Evolutionary conservation across 2,113 vertebrate genomes (phyloP), one percentile per base, ranked within the genome.

Genomic region (Hoplias malabaricus): DNA sequence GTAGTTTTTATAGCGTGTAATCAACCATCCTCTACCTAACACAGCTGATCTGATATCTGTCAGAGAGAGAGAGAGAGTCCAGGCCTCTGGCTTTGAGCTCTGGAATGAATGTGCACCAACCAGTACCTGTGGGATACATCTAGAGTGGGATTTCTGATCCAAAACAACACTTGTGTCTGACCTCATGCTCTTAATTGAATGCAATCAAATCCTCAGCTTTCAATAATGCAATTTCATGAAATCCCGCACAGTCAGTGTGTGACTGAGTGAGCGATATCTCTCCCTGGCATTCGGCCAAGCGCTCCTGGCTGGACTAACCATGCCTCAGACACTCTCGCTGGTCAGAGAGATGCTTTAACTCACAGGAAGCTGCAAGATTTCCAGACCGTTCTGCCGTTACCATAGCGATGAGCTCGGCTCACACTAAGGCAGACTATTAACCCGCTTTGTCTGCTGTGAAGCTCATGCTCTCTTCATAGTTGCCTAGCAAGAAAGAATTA

Each of bases 331-430:
- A 14, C 34, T 34, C 6, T 54, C 33, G 65, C 34, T 66, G 27
- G 19, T 34, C 65, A 21, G n/a, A n/a, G 21, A 34, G 27, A 34
- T 70, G 19, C 4, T 36, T 9, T 42, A 4, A 48, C 21, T 25
- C 54, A 48, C 14, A 71, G 69, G 48, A 82, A 82, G 48, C 34
- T 40, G 62, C 48, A n/a, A 25, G 70, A 78, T 54, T 57, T 78
- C 65, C 38, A 77, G 78, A 74, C 78, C 59, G 33, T 48, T 43
- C 70, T 72, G 73, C 72, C 14, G 82, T 83, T 83, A 59, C 75
- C 82, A 83, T 77, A 83, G 82, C 27, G 65, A 83, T 77, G 63
- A 71, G 79, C 61, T 74, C 40, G 29, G 56, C 59, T 40, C 33
- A 34, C 38, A 21, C 67, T 25, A 46, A 42, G 54, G 23, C 57